phyloP scores from a whole-genome alignment of 2,888 invertebrate genomes.

The Pomacea canaliculata region DNA sequence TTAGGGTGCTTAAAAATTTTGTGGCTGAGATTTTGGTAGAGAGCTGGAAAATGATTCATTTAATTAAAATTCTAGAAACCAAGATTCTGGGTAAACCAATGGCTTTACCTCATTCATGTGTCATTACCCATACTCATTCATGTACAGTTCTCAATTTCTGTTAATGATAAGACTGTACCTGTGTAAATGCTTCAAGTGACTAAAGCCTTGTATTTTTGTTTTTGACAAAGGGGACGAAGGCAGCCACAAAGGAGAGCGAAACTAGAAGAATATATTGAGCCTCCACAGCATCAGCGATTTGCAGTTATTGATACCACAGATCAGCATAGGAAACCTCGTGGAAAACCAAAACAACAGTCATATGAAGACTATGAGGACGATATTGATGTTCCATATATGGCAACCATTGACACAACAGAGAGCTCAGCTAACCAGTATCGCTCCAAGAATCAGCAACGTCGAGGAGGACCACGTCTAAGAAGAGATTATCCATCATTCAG shows the following conservation, averaged over 20 bases:
- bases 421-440: conserved; percentile 19
- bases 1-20: too few species aligned
- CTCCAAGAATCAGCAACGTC: neutral
- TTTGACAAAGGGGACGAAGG: neutral
- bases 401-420: conserved; percentile 24
- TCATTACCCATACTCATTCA: too few species aligned
- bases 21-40: too few species aligned
- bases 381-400: conserved; percentile 22
- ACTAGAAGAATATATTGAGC: neutral
- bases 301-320: conserved; percentile 36
- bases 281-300: conserved; percentile 24
- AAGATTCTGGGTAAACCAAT: too few species aligned
- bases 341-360: conserved; percentile 17
- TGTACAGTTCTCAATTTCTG: too few species aligned
- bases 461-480: conserved; percentile 10
- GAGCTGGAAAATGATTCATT: too few species aligned
- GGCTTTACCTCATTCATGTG: too few species aligned
- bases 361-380: conserved; percentile 24
- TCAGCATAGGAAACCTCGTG: conserved; percentile 24
- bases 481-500: conserved; percentile 14
- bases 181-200: too few species aligned
- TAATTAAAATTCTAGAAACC: too few species aligned
- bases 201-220: too few species aligned
- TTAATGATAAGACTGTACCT: too few species aligned
- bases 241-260: neutral